phyloP scores from a whole-genome alignment of 1,140 invertebrate species.

The Rhyacophila brunnea region DNA sequence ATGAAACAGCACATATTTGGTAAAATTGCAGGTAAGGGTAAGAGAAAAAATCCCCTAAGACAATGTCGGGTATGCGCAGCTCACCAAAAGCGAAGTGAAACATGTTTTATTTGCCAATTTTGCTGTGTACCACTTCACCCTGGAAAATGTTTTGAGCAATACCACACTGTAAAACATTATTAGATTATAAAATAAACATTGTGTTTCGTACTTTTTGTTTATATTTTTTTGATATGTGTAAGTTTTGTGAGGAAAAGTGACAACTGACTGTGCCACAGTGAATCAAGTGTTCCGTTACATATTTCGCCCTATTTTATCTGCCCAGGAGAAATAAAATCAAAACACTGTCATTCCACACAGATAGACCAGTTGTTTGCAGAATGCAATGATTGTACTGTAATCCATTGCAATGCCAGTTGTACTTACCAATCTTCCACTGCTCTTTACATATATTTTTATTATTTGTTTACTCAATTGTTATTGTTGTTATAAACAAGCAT shows the following conservation, averaged over 20 bases:
- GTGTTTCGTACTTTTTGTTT: background rate
- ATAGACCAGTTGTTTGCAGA: constrained; percentile 13
- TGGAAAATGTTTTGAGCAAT: constrained; percentile 16
- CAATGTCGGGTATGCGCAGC: constrained; percentile 5
- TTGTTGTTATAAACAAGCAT: constrained; percentile 9
- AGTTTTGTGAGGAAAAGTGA: constrained; percentile 13
- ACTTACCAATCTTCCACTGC: constrained; percentile 12
- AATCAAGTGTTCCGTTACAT: constrained; percentile 13
- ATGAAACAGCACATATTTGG: constrained; percentile 16
- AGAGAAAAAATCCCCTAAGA: constrained; percentile 7
- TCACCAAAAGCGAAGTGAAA: background rate
- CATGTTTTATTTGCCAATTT: constrained; percentile 11
- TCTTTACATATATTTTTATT: constrained; percentile 8
- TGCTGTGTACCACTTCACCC: constrained; percentile 11
- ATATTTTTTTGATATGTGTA: constrained; percentile 4
- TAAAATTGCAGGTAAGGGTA: constrained; percentile 17
- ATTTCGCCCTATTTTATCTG: constrained; percentile 11
- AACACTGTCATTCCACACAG: constrained; percentile 10
- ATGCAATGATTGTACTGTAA: constrained; percentile 12
- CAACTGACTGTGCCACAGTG: constrained; percentile 12
- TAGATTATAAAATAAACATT: constrained; percentile 32
- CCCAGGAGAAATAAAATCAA: constrained; percentile 12
- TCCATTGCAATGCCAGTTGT: constrained; percentile 9
- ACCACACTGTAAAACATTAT: constrained; percentile 13
- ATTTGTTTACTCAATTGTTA: constrained; percentile 12